Evolutionary conservation across 2,888 invertebrate species (phyloP).

Genomic region (Pollenia labialis): DNA sequence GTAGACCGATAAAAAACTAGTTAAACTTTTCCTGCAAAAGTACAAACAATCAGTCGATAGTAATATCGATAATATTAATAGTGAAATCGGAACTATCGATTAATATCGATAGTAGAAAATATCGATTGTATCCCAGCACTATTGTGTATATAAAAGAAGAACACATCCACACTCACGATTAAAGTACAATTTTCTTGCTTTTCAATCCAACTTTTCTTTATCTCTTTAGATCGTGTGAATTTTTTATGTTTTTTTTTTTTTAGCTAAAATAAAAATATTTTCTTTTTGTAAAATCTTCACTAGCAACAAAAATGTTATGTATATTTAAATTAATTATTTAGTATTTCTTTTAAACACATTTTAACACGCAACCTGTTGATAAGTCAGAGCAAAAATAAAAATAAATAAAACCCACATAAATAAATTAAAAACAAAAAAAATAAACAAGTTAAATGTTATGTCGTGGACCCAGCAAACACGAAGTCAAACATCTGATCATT

Average conservation of each 20-base stretch:
- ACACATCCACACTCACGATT: no score
- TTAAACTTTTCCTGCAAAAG: no score
- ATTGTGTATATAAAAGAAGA: no score
- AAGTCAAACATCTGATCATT: no score
- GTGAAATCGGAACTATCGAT: no score
- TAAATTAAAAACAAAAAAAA: neutral
- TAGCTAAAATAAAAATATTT: neutral
- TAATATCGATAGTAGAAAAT: no score
- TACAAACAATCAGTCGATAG: no score
- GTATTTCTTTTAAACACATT: slow-evolving; percentile 41
- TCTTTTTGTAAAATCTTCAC: neutral
- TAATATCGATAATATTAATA: no score
- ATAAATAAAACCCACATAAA: slow-evolving; percentile 10
- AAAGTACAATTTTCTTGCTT: neutral
- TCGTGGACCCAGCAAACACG: no score
- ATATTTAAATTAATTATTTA: slow-evolving; percentile 3
- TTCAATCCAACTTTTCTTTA: slow-evolving; percentile 8
- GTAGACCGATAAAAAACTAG: no score
- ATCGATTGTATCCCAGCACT: no score
- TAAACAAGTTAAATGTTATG: neutral
- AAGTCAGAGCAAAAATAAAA: slow-evolving; percentile 3
- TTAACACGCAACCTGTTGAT: slow-evolving; percentile 54
- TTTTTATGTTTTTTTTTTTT: neutral
- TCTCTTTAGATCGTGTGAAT: slow-evolving; percentile 29
- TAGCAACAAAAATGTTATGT: neutral